Base-by-base conservation (phyloP, 2,888 invertebrate genomes). In the Drosophila maculinotata region DNA sequence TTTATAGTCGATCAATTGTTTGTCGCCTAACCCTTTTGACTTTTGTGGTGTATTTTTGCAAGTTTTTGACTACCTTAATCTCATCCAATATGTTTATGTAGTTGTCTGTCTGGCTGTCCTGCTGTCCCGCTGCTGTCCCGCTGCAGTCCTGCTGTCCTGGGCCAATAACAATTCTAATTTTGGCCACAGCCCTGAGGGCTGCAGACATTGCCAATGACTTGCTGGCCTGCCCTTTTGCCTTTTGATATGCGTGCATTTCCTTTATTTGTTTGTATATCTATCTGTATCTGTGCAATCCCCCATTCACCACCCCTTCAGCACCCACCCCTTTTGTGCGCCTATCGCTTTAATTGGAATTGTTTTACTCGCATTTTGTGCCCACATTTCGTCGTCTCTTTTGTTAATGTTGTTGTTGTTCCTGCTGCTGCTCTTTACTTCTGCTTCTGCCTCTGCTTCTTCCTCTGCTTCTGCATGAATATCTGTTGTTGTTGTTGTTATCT, bases 271-370 rank as follows among this genome's bases (percentile, higher is more conserved):
- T 42, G 15, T 38, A 20, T 54, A 42, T 63, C 31, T 69, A 53
- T 47, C 54, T 48, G 26, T 56, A 45, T 30, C 60, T 60, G 36
- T 25, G 14, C 35, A 28, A 38, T 49, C 23, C 33, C 28, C 41
- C 12, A 31, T 8, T 14, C 10, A 1, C 28, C 25, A 9, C 9
- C 12, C n/a, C 31, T 1, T 7, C 3, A 15, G 3, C 10, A 8
- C 15, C 23, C 28, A 12, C 20, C 31, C 17, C 7, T 20, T 3
- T 48, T 38, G 10, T 38, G 39, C 23, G 72, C 76, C 69, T 77
- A 72, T 81, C 68, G 51, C 76, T 63, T 72, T 81, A 78, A 84
- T 84, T 71, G 84, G 81, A 78, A 78, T 69, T 73, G 72, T 78
- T 84, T 71, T 80, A 70, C 68, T 76, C 70, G 42, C 69, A 66